Evolutionary conservation across 92 coral and sea anemone genomes (phyloP), one percentile per base, ranked within the genome.

Genomic region (Phymanthus crucifer): DNA sequence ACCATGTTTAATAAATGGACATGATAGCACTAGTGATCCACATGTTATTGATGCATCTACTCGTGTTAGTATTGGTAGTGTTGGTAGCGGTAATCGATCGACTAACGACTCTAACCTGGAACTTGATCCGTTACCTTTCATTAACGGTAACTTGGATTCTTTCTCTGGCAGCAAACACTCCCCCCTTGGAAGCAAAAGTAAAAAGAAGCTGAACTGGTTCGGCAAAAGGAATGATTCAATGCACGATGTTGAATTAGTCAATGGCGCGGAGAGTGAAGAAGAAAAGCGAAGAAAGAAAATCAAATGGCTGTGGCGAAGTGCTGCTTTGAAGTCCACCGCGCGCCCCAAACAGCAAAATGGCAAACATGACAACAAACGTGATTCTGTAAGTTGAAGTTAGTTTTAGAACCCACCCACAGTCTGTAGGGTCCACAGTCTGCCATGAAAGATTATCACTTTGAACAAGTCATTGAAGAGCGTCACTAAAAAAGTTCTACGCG

Each of bases 291-390:
- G 82, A 70, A 87, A 84, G 73, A 92, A 87, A 65, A 56, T 90
- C 40, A 90, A 83, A 76, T 84, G 97, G 86, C 80, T 90, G 74
- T 92, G 97, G 97, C 87, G 85, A 74, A 84, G 89, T 35, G 97
- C 97, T 34, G 73, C 86, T 14, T 85, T 87, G 47, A 92, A 82
- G 73, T 84, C 97, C 11, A 89, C 79, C 35, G 83, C 80, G 18
- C 66, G 43, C 24, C 80, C 66, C 0, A 76, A 76, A 57, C 71
- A 76, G 24, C 80, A 76, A 43, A 35, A 54, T 21, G 32, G 27
- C 12, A 76, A 52, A 24, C 45, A 18, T 19, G 70, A 57, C 21
- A 34, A 52, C 32, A 31, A 61, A 29, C 68, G 36, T 7, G 68
- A 27, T 6, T 32, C 70, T 21, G 43, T 76, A 76, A 76, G 80